Conservation (phyloP, 2,113 vertebrate species). For the Rostratula benghalensis region DNA sequence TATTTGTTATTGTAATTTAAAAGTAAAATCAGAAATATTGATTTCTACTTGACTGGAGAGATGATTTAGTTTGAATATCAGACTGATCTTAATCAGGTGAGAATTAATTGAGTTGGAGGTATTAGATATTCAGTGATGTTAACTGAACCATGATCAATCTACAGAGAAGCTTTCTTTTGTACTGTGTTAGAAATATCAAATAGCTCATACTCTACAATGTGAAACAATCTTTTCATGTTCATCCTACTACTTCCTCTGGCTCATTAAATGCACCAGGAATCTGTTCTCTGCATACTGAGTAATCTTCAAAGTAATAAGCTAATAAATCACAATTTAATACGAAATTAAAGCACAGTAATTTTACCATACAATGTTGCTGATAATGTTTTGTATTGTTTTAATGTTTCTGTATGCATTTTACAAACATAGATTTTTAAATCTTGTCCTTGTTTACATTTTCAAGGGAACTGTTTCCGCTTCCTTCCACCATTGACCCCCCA, state of each 20-base stretch:
- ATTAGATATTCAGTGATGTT: conserved; percentile 91
- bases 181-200: conserved; percentile 78
- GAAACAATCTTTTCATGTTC: conserved; percentile 74
- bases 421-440: conserved; percentile 20
- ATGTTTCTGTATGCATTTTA: conserved; percentile 2
- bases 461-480: background rate
- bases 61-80: conserved; percentile 92
- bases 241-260: conserved; percentile 69
- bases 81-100: conserved; percentile 85
- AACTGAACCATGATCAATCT: conserved; percentile 87
- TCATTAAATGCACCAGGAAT: conserved; percentile 74
- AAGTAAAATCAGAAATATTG: conserved; percentile 92
- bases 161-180: conserved; percentile 82
- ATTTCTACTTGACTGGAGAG: conserved; percentile 92
- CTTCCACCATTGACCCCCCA: background rate
- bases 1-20: conserved; percentile 90
- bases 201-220: conserved; percentile 66
- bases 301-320: conserved; percentile 70
- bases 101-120: conserved; percentile 92
- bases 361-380: conserved; percentile 37
- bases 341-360: conserved; percentile 69
- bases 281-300: conserved; percentile 63
- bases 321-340: conserved; percentile 72
- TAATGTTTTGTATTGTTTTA: conserved; percentile 25
- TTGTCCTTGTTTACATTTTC: background rate